Percentiles rank a stretch among this genome's conserved stretches.
phyloP scores from a whole-genome alignment of 2,888 invertebrate species.

The Drosophila lutescens region DNA sequence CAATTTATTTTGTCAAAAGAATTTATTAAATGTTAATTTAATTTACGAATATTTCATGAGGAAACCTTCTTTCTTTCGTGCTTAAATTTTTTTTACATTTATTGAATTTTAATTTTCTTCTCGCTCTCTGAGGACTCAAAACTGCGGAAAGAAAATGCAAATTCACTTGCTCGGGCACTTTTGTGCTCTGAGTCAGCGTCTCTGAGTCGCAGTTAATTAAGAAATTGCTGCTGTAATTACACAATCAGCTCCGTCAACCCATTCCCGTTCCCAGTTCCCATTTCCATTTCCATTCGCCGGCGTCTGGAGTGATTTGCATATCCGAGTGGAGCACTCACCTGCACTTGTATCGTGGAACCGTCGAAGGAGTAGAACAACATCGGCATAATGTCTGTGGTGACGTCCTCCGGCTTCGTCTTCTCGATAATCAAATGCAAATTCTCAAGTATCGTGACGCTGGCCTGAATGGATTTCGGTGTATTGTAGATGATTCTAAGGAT shows the following conservation, averaged over 20 bases:
- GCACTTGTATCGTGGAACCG: conserved; percentile 94
- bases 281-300: conserved; percentile 25
- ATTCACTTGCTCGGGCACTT: conserved; percentile 48
- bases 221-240: conserved; percentile 74
- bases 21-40: no score
- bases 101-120: conserved; percentile 28
- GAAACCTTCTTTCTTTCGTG: not conserved
- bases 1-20: no score
- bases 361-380: conserved; percentile 94
- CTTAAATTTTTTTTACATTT: conserved; percentile 13
- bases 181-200: conserved; percentile 45
- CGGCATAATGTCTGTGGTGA: conserved; percentile 92
- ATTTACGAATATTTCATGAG: no score
- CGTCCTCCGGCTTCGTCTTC: conserved; percentile 92
- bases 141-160: conserved; percentile 32
- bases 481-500: conserved; percentile 88
- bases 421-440: conserved; percentile 94
- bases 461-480: conserved; percentile 92
- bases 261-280: conserved; percentile 42
- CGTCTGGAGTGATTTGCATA: conserved; percentile 63
- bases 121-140: not conserved
- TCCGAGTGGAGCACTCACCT: conserved; percentile 86
- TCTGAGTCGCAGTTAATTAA: conserved; percentile 66
- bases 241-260: conserved; percentile 67
- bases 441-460: conserved; percentile 94